Conservation (phyloP, 1,140 invertebrate species). For the Hydropsyche tenuis region DNA sequence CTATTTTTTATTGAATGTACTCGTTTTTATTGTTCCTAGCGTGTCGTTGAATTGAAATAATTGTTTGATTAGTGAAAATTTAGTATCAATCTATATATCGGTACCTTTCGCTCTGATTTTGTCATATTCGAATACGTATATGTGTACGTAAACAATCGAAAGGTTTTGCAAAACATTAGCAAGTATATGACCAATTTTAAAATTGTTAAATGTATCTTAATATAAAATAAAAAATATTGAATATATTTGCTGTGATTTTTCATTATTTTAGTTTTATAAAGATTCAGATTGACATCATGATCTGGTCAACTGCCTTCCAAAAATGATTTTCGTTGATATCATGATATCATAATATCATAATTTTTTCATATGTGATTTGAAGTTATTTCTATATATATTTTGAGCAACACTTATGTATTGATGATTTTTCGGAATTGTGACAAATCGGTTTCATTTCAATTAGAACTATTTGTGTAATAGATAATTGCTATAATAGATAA, state of each 20-base stretch:
- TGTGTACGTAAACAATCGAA: neutral
- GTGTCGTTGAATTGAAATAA: slow-evolving; percentile 9
- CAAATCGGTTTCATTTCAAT: too few relatives aligned
- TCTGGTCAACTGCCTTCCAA: too few relatives aligned
- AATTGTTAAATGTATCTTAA: too few relatives aligned
- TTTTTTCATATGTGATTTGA: too few relatives aligned
- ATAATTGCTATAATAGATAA: too few relatives aligned
- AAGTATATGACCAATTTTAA: slow-evolving; percentile 5
- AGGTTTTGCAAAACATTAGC: neutral
- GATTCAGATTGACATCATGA: too few relatives aligned
- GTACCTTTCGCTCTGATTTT: slow-evolving; percentile 7
- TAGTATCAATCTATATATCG: neutral
- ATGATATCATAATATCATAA: too few relatives aligned
- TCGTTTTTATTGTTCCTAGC: slow-evolving; percentile 22
- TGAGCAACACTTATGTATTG: too few relatives aligned
- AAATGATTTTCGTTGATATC: too few relatives aligned
- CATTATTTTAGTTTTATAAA: neutral
- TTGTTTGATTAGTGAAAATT: neutral
- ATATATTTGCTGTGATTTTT: neutral
- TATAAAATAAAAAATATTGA: neutral
- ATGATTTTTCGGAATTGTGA: too few relatives aligned
- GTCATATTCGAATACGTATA: neutral
- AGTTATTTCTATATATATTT: too few relatives aligned
- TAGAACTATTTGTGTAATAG: too few relatives aligned
- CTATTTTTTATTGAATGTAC: slow-evolving; percentile 3